Evolutionary conservation across 2,797 vertebrate genomes (phyloP), one percentile per base, ranked within the genome.

Genomic region (Pangasius sanitwongsei): DNA sequence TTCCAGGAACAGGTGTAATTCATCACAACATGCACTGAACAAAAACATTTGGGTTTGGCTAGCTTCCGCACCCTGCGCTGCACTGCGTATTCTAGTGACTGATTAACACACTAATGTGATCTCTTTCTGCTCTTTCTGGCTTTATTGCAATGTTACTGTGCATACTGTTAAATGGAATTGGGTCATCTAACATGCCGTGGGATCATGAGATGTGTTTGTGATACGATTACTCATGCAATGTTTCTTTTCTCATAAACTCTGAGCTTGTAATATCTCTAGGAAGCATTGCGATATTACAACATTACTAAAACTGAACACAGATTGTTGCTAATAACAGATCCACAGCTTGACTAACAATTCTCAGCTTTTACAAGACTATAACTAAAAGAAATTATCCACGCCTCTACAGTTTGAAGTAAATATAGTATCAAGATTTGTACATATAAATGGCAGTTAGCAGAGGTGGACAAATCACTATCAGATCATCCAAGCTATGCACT

Each of bases 331-430:
- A 50, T 20, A 67, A 65, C 6, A 37, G 31, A 34, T 20, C 65
- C 65, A 50, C 55, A 37, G 28, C 15, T 1, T n/a, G 28, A 12
- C 18, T 0, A 20, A 44, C 20, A 41, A 9, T 20, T 48, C 63
- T 55, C 28, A 11, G 55, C 69, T 50, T 41, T 85, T 16, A 88
- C 61, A 85, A 63, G 31, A 31, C 59, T 65, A 63, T 25, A 87
- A 16, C 12, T 50, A 28, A 57, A 53, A n/a, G 31, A 37, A 34
- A 48, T 67, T n/a, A 67, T 65, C 15, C 31, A 41, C 11, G 4
- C 20, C 25, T 81, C 57, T 15, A 34, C 15, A 48, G 83, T 59
- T 59, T 2, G 2, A 65, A 48, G 1, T 65, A 88, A 88, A 75
- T 75, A n/a, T 25, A 59, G 18, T 28, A 23, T 9, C 67, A 48